Conservation (phyloP, 2,888 invertebrate species). For the Gandaritis pyraliata region DNA sequence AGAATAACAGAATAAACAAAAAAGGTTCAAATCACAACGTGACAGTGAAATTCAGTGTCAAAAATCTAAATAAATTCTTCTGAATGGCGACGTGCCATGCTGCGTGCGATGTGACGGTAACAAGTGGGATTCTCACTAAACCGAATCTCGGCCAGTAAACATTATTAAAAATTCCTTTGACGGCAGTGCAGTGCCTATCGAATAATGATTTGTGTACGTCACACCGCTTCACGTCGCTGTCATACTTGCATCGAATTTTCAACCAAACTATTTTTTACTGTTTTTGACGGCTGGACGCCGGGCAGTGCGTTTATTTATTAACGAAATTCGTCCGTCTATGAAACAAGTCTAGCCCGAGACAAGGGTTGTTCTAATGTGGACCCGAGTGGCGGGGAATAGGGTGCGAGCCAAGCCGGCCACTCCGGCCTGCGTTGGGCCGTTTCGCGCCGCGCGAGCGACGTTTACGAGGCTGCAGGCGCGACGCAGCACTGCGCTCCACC, state of each 20-base stretch:
- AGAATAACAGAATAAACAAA: slow-evolving; percentile 61
- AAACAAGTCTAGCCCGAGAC: slow-evolving; percentile 59
- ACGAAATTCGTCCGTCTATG: slow-evolving; percentile 80
- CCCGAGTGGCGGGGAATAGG: slow-evolving; percentile 53
- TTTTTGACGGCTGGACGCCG: slow-evolving; percentile 71
- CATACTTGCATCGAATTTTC: slow-evolving; percentile 82
- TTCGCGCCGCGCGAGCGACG: slow-evolving; percentile 58
- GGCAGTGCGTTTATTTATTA: slow-evolving; percentile 83
- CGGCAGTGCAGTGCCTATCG: slow-evolving; percentile 65
- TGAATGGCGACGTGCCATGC: slow-evolving; percentile 50
- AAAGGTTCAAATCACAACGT: slow-evolving; percentile 51
- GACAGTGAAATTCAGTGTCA: slow-evolving; percentile 53
- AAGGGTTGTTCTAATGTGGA: slow-evolving; percentile 43
- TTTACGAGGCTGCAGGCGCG: slow-evolving; percentile 81
- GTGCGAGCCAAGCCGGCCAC: slow-evolving; percentile 48
- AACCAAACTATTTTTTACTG: slow-evolving; percentile 66
- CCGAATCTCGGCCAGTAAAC: slow-evolving; percentile 70
- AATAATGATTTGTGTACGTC: slow-evolving; percentile 79
- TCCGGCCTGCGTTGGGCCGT: slow-evolving; percentile 51
- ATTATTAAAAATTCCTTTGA: slow-evolving; percentile 82
- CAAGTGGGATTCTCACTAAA: slow-evolving; percentile 61
- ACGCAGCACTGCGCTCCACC: slow-evolving; percentile 78
- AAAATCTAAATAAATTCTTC: slow-evolving; percentile 53
- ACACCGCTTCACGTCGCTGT: slow-evolving; percentile 58
- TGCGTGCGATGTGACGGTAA: slow-evolving; percentile 47